Conservation (phyloP, 1,140 invertebrate species). For the Batillaria attramentaria region DNA sequence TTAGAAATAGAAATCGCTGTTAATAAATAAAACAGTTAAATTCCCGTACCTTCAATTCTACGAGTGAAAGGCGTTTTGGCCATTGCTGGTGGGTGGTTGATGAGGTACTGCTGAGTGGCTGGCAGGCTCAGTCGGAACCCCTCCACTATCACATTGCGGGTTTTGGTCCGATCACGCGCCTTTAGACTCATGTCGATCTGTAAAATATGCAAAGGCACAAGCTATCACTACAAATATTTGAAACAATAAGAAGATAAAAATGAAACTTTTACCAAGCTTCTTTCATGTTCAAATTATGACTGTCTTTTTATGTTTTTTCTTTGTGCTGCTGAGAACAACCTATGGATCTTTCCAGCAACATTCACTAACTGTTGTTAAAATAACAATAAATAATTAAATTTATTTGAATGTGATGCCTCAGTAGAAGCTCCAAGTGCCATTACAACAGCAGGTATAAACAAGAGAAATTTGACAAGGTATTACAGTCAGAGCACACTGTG, state of each 20-base stretch:
- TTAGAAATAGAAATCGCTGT: neutral
- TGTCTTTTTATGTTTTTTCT: neutral
- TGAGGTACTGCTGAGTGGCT: conserved; percentile 32
- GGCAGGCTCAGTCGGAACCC: conserved; percentile 66
- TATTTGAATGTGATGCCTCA: no score
- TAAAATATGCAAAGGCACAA: conserved; percentile 31
- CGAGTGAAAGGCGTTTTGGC: neutral
- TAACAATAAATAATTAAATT: neutral
- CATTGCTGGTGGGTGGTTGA: conserved; percentile 13
- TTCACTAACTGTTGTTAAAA: neutral
- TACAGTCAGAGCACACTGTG: no score
- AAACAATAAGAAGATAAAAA: neutral
- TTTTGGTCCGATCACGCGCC: conserved; percentile 61
- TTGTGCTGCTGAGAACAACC: neutral
- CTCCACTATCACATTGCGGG: conserved; percentile 69
- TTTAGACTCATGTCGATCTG: conserved; percentile 50
- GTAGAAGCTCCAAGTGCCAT: no score
- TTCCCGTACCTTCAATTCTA: conserved; percentile 61
- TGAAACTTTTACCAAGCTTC: neutral
- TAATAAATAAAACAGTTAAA: neutral
- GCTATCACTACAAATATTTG: neutral
- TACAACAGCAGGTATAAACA: no score
- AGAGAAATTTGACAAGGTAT: no score
- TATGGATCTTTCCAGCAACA: no score
- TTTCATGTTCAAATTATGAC: neutral